Evolutionary conservation across 2,113 vertebrate species (phyloP), one percentile per base, ranked within the genome.

Genomic region (Struthio camelus): DNA sequence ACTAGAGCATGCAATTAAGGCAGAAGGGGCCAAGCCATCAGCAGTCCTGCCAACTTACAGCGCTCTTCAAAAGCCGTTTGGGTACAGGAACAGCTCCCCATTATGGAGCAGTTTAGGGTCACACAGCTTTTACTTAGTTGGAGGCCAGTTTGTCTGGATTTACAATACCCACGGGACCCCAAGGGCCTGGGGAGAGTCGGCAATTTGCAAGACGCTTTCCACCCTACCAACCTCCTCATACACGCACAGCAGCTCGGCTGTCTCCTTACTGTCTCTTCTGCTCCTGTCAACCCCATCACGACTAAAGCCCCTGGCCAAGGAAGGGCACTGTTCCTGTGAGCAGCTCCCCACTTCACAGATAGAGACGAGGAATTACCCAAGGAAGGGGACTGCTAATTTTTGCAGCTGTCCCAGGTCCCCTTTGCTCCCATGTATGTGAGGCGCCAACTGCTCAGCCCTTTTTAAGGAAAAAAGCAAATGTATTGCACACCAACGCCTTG

Each of bases 81-180:
- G 30, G 40, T 40, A 10, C 38, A 88, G 79, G 61, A 91, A 89
- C 25, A 59, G 48, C n/a, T 61, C 53, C 34, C 23, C 38, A 10
- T 51, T 32, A 12, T 3, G 28, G 48, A 65, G 22, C 22, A 80
- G 73, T 59, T 87, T 54, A 65, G 80, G 65, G 71, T 12, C 42
- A 27, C 8, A 3, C 27, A 86, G 46, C 40, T 66, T 16, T 53
- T 92, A 64, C 86, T 81, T 79, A 78, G 36, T 19, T 66, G 80
- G 58, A 88, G 42, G 93, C 72, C 25, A 54, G 91, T 89, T 61
- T 85, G 75, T 71, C 88, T 58, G 86, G 89, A 94, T 84, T 80
- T 78, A 50, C 38, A 80, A 84, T 71, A 94, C 42, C 6, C 2
- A 1, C 30, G 58, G 54, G 54, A 9, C 28, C 54, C 54, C 9